Percentiles rank a stretch among this genome's conserved stretches.
phyloP scores from a whole-genome alignment of 2,888 invertebrate species.

The Lasioglossum marginatum region DNA sequence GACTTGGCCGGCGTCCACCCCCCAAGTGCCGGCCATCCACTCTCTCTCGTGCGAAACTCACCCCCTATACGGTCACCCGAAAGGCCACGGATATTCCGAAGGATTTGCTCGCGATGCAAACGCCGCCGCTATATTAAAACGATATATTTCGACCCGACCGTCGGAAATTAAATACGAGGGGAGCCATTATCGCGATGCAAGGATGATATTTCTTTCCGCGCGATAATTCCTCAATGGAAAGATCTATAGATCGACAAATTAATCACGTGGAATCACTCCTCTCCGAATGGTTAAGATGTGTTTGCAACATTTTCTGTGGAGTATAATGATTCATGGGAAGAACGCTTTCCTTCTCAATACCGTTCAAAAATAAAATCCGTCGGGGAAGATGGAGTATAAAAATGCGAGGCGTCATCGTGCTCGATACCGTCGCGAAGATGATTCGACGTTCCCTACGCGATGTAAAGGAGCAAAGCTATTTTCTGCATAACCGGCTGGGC shows the following conservation, averaged over 20 bases:
- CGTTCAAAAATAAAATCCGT: background rate
- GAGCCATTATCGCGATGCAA: constrained; percentile 29
- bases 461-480: constrained; percentile 70
- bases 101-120: constrained; percentile 79
- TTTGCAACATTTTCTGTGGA: background rate
- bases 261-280: background rate
- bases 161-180: constrained; percentile 48
- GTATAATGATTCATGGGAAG: background rate
- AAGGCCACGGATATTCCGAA: constrained; percentile 74
- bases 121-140: constrained; percentile 78
- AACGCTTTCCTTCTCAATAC: background rate
- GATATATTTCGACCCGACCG: constrained; percentile 72
- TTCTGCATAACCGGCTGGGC: constrained; percentile 78
- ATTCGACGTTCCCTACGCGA: constrained; percentile 30
- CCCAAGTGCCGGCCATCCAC: constrained; percentile 61
- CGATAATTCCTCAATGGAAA: background rate
- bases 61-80: constrained; percentile 60
- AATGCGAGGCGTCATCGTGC: constrained; percentile 33
- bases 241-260: background rate
- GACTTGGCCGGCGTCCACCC: constrained; percentile 74
- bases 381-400: background rate
- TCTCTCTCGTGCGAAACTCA: constrained; percentile 66
- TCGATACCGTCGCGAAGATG: constrained; percentile 25
- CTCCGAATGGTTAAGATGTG: background rate
- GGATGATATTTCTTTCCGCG: constrained; percentile 1